phyloP scores from a whole-genome alignment of 2,113 vertebrate species.

The Pogona vitticeps region DNA sequence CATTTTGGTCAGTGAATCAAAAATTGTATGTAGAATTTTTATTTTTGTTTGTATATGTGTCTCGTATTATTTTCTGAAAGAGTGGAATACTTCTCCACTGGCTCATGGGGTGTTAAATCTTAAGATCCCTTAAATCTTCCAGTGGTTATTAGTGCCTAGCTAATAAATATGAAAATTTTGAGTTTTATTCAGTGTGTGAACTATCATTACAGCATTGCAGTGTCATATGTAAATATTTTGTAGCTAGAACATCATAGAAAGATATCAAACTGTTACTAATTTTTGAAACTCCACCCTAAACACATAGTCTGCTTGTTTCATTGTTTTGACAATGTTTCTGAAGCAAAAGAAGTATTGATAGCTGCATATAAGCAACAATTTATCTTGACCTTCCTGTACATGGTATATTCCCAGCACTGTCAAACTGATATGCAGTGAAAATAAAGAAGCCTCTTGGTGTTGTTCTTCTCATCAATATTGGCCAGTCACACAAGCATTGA shows the following conservation, averaged over 20 bases:
- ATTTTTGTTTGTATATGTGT: background rate
- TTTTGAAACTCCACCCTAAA: too few relatives aligned
- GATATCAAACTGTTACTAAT: background rate
- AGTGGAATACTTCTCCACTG: background rate
- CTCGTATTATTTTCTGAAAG: background rate
- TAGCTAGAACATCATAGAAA: background rate
- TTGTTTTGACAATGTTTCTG: background rate
- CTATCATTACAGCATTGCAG: background rate
- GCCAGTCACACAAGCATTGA: background rate
- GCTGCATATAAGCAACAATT: background rate
- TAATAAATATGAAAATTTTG: background rate
- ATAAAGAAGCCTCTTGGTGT: background rate
- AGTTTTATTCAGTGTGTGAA: background rate
- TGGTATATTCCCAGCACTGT: background rate
- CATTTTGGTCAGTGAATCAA: conserved; percentile 15
- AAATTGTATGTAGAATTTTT: background rate
- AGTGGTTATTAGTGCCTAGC: background rate
- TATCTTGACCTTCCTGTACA: background rate
- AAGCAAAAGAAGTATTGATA: background rate
- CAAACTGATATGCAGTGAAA: background rate
- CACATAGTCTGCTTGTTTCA: background rate
- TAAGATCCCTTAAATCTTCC: background rate
- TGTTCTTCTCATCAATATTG: background rate
- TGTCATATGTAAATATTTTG: background rate
- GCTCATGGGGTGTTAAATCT: background rate